A percentile compares a stretch with the other conserved stretches of the same genome.
These are phyloP conservation scores for Brachypodius melanocephalos DNA, from an alignment of 2,113 vertebrate species.

Conservation along the genomic window DNA sequence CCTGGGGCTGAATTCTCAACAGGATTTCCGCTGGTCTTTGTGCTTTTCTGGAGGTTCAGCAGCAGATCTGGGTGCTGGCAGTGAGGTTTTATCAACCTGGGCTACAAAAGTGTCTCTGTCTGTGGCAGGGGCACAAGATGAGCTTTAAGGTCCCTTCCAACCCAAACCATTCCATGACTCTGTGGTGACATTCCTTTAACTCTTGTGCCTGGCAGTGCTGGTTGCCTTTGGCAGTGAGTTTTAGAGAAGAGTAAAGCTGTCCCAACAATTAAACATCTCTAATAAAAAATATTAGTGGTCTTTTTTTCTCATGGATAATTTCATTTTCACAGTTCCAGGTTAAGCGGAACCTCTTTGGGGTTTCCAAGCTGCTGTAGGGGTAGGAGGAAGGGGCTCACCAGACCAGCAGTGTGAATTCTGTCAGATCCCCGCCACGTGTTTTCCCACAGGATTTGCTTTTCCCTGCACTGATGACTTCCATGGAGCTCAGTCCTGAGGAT, in stretches of 20 bases:
- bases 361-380: neutral
- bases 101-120: neutral
- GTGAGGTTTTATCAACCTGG: neutral
- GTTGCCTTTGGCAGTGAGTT: neutral
- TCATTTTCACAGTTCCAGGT: neutral
- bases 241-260: neutral
- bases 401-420: accelerated
- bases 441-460: neutral
- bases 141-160: neutral
- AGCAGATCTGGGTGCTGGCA: neutral
- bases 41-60: neutral
- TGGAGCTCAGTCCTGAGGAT: neutral
- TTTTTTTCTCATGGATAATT: neutral
- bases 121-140: neutral
- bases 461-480: neutral
- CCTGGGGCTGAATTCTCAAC: neutral
- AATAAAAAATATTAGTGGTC: accelerated
- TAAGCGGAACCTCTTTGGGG: neutral
- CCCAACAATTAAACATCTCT: neutral
- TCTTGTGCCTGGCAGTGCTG: neutral
- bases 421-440: accelerated
- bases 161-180: neutral
- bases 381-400: neutral
- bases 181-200: neutral
- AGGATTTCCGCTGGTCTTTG: neutral